Percentiles rank a stretch among this genome's conserved stretches.
phyloP scores from a whole-genome alignment of 2,888 invertebrate genomes.

The Coleophora deauratella region DNA sequence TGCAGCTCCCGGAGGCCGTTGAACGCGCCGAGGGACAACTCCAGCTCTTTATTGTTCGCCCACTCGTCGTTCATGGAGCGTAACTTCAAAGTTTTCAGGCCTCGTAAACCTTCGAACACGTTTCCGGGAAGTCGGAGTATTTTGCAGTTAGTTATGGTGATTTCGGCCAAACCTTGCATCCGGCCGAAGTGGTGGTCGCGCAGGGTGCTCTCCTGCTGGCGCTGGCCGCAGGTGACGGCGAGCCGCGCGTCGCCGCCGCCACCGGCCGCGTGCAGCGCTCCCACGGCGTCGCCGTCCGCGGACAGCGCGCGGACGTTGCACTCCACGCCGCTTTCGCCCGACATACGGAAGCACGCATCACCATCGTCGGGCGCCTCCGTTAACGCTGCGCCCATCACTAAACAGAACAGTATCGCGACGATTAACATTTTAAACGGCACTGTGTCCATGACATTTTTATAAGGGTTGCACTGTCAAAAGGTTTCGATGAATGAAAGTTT shows the following conservation, averaged over 20 bases:
- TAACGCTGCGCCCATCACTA: slow-evolving; percentile 70
- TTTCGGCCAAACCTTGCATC: slow-evolving; percentile 84
- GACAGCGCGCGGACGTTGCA: slow-evolving; percentile 83
- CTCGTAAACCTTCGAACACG: slow-evolving; percentile 85
- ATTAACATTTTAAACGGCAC: slow-evolving; percentile 70
- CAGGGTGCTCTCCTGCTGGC: slow-evolving; percentile 79
- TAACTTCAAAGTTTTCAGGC: slow-evolving; percentile 84
- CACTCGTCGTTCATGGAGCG: slow-evolving; percentile 87
- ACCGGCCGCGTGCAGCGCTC: slow-evolving; percentile 78
- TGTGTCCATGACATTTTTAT: slow-evolving; percentile 67
- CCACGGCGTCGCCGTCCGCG: slow-evolving; percentile 78
- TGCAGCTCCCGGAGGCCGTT: slow-evolving; percentile 85
- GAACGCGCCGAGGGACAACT: slow-evolving; percentile 81
- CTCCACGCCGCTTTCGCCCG: slow-evolving; percentile 54
- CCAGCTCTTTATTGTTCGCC: slow-evolving; percentile 80
- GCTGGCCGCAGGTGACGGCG: slow-evolving; percentile 80
- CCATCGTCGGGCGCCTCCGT: slow-evolving; percentile 65
- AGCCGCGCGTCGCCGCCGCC: slow-evolving; percentile 84
- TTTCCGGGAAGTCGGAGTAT: slow-evolving; percentile 83
- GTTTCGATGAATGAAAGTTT: slow-evolving; percentile 46
- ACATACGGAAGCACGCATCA: slow-evolving; percentile 61
- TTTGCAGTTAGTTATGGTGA: slow-evolving; percentile 85
- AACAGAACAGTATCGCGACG: slow-evolving; percentile 68
- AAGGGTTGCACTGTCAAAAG: slow-evolving; percentile 41
- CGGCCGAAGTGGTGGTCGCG: slow-evolving; percentile 82